These are phyloP conservation scores for Tridacna gigas DNA, from an alignment of 2,888 invertebrate genomes.

Conservation along the genomic window DNA sequence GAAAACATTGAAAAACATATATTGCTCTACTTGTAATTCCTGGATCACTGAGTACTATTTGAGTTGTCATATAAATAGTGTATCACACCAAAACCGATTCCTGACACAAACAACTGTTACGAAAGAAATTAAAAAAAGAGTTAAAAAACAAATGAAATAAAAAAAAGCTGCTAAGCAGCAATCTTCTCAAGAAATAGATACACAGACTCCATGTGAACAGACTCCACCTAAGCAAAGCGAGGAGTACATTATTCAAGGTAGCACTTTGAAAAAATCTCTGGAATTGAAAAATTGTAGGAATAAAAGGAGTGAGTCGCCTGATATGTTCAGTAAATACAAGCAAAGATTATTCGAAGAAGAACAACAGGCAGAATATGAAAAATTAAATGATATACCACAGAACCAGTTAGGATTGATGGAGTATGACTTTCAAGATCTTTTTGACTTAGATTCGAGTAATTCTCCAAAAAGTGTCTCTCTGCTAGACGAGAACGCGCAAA, in stretches of 20 bases:
- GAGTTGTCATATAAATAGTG: neutral
- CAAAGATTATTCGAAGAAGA: conserved; percentile 1
- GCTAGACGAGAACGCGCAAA: too few relatives aligned
- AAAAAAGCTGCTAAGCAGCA: neutral
- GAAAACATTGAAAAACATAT: neutral
- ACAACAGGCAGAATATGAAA: neutral
- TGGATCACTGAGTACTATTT: neutral
- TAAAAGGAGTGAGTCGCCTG: neutral
- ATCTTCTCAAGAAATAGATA: neutral
- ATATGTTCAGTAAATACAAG: conserved; percentile 2
- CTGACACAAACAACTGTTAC: neutral
- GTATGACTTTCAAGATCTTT: neutral
- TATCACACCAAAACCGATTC: neutral
- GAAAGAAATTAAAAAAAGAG: too few relatives aligned
- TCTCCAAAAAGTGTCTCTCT: too few relatives aligned
- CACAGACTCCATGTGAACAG: neutral
- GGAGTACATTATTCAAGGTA: neutral
- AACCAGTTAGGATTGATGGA: conserved; percentile 17
- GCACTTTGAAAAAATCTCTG: neutral
- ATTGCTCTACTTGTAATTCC: neutral
- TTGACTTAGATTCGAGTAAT: too few relatives aligned
- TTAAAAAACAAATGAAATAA: too few relatives aligned
- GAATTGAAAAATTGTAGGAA: neutral
- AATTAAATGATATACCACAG: conserved; percentile 1
- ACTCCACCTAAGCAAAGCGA: neutral